Evolutionary conservation across 2,888 invertebrate genomes (phyloP).

Genomic region (Andrena flavipes): DNA sequence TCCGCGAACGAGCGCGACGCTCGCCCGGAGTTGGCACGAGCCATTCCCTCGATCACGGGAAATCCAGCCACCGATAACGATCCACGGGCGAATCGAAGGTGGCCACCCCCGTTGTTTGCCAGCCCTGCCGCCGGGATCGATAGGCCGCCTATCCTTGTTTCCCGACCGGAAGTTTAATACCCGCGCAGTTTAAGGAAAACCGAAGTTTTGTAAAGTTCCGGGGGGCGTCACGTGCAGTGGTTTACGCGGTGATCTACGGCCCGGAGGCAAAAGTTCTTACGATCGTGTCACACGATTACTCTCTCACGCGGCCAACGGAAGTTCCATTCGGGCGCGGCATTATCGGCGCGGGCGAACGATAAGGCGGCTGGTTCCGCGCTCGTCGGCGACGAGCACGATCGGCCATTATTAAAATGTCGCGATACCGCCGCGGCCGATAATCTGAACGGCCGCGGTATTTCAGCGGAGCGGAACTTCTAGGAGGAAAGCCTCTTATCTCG

Average conservation of each 20-base stretch:
- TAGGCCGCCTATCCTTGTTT: conserved; percentile 55
- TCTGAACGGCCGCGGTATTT: conserved; percentile 21
- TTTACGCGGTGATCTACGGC: conserved; percentile 67
- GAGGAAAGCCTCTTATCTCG: conserved; percentile 32
- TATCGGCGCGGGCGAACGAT: conserved; percentile 56
- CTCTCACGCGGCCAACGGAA: conserved; percentile 42
- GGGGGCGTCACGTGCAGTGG: conserved; percentile 68
- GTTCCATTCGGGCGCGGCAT: conserved; percentile 43
- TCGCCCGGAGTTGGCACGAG: conserved; percentile 17
- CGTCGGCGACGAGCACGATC: conserved; percentile 34
- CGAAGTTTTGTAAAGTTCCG: conserved; percentile 67
- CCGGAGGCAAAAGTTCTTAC: conserved; percentile 63
- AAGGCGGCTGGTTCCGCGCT: conserved; percentile 33
- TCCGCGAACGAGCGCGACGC: conserved; percentile 16
- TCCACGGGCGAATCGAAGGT: conserved; percentile 31
- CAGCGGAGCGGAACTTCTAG: not conserved
- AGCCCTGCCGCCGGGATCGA: not conserved
- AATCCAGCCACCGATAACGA: conserved; percentile 35
- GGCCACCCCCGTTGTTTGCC: conserved; percentile 43
- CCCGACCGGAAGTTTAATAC: conserved; percentile 60
- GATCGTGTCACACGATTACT: conserved; percentile 68
- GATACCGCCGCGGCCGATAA: conserved; percentile 44
- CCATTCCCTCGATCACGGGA: not conserved
- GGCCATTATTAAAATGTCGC: conserved; percentile 51
- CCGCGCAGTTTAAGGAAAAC: conserved; percentile 62